A percentile compares a stretch with the other conserved stretches of the same genome.
Evolutionary conservation across 2,888 invertebrate species (phyloP).

Genomic region (Melieria picta): DNA sequence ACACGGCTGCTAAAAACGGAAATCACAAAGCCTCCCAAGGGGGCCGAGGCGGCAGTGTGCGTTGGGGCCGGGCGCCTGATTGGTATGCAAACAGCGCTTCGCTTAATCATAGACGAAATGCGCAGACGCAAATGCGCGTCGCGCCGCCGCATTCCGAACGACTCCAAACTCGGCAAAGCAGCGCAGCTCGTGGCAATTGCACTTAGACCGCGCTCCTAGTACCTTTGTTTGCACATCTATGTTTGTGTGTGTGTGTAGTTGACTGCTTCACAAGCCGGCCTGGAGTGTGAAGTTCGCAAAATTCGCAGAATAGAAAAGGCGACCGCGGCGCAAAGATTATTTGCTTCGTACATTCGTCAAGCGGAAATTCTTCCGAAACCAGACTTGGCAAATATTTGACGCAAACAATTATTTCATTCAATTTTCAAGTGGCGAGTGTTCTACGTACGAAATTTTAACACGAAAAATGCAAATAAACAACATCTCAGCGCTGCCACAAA

Average conservation of each 20-base stretch:
- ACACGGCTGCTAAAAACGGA: neutral
- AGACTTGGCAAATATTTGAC: slow-evolving; percentile 32
- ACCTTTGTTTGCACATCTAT: neutral
- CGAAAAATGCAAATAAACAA: too few species aligned
- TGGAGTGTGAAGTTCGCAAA: neutral
- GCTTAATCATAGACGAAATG: neutral
- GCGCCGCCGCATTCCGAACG: neutral
- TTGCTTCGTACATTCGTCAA: neutral
- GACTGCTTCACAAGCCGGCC: neutral
- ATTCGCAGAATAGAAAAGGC: too few species aligned
- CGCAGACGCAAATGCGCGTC: slow-evolving; percentile 15
- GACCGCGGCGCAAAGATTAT: too few species aligned
- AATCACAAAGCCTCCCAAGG: neutral
- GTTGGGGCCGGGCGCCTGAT: neutral
- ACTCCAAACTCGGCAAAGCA: neutral
- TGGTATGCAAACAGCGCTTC: slow-evolving; percentile 7
- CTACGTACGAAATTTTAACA: too few species aligned
- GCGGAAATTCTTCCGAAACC: slow-evolving; percentile 22
- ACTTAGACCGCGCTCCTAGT: too few species aligned
- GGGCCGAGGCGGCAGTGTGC: slow-evolving; percentile 4
- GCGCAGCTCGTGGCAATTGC: neutral
- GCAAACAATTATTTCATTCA: neutral
- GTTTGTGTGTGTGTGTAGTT: neutral
- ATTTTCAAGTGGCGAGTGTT: too few species aligned
- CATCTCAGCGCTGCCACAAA: too few species aligned